phyloP scores from a whole-genome alignment of 2,797 vertebrate genomes.

The Gallinago nigripennis region DNA sequence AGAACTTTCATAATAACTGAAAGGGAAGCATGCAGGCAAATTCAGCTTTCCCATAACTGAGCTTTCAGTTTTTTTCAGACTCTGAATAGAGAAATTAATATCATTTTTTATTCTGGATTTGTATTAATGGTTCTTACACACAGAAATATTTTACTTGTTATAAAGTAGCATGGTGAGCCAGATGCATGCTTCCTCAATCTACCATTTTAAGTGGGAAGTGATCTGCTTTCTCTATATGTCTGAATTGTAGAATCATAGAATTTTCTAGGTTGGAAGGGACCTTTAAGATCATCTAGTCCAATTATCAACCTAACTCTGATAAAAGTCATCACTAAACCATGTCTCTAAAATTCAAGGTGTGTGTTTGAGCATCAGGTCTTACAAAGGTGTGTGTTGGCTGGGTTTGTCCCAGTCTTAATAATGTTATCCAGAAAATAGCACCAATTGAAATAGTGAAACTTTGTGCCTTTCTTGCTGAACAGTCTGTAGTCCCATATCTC shows the following conservation, averaged over 20 bases:
- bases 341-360: neutral
- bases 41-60: neutral
- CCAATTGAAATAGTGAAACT: neutral
- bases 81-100: neutral
- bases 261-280: too few relatives aligned
- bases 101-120: neutral
- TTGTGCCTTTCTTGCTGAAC: neutral
- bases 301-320: too few relatives aligned
- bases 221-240: neutral
- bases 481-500: neutral
- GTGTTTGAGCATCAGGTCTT: neutral
- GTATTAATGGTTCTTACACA: neutral
- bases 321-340: too few relatives aligned
- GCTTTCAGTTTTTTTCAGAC: neutral
- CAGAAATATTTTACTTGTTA: neutral
- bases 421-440: neutral
- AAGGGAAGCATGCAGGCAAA: neutral
- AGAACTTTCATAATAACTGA: neutral
- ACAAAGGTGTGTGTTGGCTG: accelerated
- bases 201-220: neutral
- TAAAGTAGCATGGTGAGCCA: neutral
- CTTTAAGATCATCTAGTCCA: too few relatives aligned
- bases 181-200: neutral
- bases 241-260: neutral
- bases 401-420: neutral